Conservation (phyloP, 2,113 vertebrate genomes). For the Aegithalos caudatus region DNA sequence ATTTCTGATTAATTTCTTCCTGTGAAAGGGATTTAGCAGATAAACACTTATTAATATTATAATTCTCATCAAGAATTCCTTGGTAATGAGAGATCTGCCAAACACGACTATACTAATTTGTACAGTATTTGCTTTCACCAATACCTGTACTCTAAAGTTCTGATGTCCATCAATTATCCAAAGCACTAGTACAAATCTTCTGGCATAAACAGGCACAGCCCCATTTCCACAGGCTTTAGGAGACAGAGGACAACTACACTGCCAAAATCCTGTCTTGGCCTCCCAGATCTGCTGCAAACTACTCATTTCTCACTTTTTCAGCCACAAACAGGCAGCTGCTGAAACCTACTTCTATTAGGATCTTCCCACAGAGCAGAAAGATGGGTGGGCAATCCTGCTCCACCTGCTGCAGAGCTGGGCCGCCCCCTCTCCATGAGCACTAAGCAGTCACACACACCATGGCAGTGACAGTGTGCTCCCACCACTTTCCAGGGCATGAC, state of each 20-base stretch:
- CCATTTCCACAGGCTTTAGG: not conserved
- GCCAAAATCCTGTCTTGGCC: not conserved
- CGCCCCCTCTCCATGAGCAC: rapidly evolving
- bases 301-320: not conserved
- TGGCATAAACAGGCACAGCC: not conserved
- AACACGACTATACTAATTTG: not conserved
- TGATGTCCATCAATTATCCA: not conserved
- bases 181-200: not conserved
- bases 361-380: not conserved
- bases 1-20: not conserved
- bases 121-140: not conserved
- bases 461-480: rapidly evolving
- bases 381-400: not conserved
- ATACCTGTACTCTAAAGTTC: not conserved
- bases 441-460: not conserved
- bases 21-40: not conserved
- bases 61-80: constrained; percentile 3
- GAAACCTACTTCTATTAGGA: not conserved
- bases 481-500: rapidly evolving
- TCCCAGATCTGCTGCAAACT: not conserved
- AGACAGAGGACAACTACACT: not conserved
- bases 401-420: not conserved
- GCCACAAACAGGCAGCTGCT: not conserved
- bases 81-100: not conserved
- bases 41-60: not conserved